Percentiles rank a stretch among this genome's conserved stretches.
Evolutionary conservation across 2,113 vertebrate species (phyloP).

Genomic region (Archilochus colubris): DNA sequence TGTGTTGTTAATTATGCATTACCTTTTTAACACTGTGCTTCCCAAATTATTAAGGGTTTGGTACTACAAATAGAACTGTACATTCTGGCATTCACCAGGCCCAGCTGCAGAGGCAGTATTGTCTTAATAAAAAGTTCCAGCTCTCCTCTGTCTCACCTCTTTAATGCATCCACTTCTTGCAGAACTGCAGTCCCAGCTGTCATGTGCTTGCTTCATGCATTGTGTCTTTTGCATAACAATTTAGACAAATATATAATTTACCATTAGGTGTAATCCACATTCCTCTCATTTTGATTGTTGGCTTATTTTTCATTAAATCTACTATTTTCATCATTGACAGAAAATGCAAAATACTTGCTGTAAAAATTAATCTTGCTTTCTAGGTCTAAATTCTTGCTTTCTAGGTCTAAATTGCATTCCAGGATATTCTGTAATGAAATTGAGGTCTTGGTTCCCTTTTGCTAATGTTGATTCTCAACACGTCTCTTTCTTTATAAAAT

Average conservation of each 20-base stretch:
- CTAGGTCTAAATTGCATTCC: background rate
- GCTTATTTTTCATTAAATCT: background rate
- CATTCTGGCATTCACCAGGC: background rate
- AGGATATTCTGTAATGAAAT: background rate
- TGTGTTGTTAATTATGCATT: background rate
- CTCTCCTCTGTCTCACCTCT: background rate
- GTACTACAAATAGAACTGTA: background rate
- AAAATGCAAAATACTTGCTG: background rate
- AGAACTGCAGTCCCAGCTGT: background rate
- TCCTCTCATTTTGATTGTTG: background rate
- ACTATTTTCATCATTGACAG: background rate
- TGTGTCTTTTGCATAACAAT: background rate
- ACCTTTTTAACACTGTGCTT: background rate
- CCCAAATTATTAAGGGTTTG: background rate
- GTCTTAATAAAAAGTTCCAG: background rate
- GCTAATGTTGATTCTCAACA: conserved; percentile 10
- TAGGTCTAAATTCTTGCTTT: background rate
- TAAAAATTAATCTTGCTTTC: background rate
- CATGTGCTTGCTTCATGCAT: background rate
- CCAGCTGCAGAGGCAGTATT: background rate
- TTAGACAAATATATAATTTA: background rate
- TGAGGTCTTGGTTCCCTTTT: background rate
- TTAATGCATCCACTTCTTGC: background rate
- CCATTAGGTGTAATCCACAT: background rate
- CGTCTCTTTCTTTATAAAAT: background rate